Percentiles rank a stretch among this genome's conserved stretches.
Conservation (phyloP, 2,888 invertebrate species). For the Melinaea marsaeus region DNA sequence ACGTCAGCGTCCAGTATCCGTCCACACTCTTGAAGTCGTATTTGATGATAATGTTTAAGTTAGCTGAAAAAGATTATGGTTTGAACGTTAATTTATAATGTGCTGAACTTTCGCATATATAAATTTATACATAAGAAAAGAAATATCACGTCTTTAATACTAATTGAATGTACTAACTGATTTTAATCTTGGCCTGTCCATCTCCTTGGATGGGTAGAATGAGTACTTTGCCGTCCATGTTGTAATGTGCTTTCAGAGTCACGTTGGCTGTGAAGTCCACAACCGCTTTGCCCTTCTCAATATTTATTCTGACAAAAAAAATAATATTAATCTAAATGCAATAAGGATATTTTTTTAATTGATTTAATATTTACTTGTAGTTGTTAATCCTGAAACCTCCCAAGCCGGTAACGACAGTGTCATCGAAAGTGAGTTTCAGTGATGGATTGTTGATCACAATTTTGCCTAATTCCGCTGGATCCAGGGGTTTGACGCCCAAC, state of each 20-base stretch:
- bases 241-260: slow-evolving; percentile 71
- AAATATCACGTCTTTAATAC: neutral
- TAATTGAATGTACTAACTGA: slow-evolving; percentile 59
- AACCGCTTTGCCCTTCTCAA: slow-evolving; percentile 54
- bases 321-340: neutral
- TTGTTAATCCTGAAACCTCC: slow-evolving; percentile 57
- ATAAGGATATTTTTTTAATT: neutral
- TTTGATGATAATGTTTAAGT: slow-evolving; percentile 66
- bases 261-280: slow-evolving; percentile 73
- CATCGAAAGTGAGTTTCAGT: slow-evolving; percentile 62
- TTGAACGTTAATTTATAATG: too few species aligned
- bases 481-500: slow-evolving; percentile 67
- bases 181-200: slow-evolving; percentile 71
- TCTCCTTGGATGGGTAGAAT: slow-evolving; percentile 74
- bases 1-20: slow-evolving; percentile 61
- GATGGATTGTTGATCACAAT: slow-evolving; percentile 66
- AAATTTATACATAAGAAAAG: neutral
- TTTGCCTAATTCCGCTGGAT: slow-evolving; percentile 68
- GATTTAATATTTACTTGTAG: slow-evolving; percentile 54
- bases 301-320: slow-evolving; percentile 48
- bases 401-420: slow-evolving; percentile 69
- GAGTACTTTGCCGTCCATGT: slow-evolving; percentile 71
- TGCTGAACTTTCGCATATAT: neutral
- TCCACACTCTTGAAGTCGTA: slow-evolving; percentile 62
- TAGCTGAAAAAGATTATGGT: slow-evolving; percentile 45